Evolutionary conservation across 2,113 vertebrate species (phyloP), one percentile per base, ranked within the genome.

Genomic region (Emydocephalus ijimae): DNA sequence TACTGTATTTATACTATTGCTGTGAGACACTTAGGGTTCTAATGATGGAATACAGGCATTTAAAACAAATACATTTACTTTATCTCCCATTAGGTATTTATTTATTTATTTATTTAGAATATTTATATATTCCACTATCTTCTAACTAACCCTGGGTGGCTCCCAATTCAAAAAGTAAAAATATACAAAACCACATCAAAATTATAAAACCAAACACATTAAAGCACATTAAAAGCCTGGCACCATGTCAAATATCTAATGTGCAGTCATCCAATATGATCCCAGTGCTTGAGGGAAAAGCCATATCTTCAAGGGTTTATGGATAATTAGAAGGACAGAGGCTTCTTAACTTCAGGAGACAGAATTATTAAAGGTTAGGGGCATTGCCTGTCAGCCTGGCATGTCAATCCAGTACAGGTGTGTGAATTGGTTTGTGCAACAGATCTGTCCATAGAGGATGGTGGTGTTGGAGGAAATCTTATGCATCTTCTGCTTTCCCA

Each of bases 391-490:
- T 34, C n/a, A 69, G 23, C 54, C 59, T 56, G 87, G 57, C 1
- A 92, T 48, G 26, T 89, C 0, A 93, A 55, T 29, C 88, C 87
- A 94, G 74, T 85, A 12, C 29, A 91, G 57, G 90, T 74, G 93
- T 93, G 93, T 88, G 59, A 81, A 92, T 89, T 92, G 56, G 48
- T 29, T 89, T 0, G 0, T 29, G 74, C 59, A 87, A 61, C 1
- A 94, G n/a, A 92, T 48, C 24, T 61, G 61, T 0, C 0, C 20
- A 34, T 50, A 93, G 87, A 93, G 14, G 7, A 39, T 34, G 0
- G 0, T 43, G 6, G 43, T 92, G 18, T 0, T 26, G 34, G 55
- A 87, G 57, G 3, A 90, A 12, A 55, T 29, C 21, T 56, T 81
- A 34, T 3, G n/a, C 2, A 15, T 39, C 3, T 23, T 39, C 18